Conservation (phyloP, 2,888 invertebrate genomes). For the Nineta flava region DNA sequence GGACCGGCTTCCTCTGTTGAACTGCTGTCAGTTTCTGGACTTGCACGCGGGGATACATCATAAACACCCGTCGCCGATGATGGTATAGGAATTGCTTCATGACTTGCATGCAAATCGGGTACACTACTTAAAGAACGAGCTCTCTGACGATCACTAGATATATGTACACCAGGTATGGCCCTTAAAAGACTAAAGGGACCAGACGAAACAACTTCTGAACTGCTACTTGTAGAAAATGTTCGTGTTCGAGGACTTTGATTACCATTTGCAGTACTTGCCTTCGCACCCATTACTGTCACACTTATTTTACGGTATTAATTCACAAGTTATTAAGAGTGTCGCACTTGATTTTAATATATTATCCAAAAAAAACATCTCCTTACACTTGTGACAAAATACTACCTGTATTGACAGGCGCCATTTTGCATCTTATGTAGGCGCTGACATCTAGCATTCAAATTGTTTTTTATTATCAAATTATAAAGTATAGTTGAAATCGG, state of each 20-base stretch:
- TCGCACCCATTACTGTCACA: conserved; percentile 55
- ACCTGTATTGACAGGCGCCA: conserved; percentile 33
- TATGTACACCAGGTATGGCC: conserved; percentile 49
- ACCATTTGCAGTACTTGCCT: conserved; percentile 58
- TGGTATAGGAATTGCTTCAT: conserved; percentile 43
- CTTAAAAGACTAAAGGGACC: conserved; percentile 47
- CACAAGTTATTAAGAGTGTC: conserved; percentile 16
- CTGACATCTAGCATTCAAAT: conserved; percentile 3
- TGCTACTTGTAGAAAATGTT: conserved; percentile 61
- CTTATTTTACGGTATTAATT: conserved; percentile 7
- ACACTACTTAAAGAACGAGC: conserved; percentile 72
- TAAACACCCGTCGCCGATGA: conserved; percentile 43
- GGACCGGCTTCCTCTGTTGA: conserved; percentile 45
- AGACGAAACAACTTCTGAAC: conserved; percentile 43
- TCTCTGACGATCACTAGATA: conserved; percentile 63
- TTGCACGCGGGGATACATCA: conserved; percentile 46
- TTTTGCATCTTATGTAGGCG: conserved; percentile 21
- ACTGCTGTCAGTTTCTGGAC: conserved; percentile 50
- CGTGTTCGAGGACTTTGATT: conserved; percentile 58
- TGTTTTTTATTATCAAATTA: neutral
- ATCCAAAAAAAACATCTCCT: conserved; percentile 19
- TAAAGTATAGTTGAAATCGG: too few relatives aligned
- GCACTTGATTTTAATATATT: conserved; percentile 19
- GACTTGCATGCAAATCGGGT: conserved; percentile 45
- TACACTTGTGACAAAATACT: conserved; percentile 23